These are phyloP conservation scores for Illadopsis cleaveri DNA, from an alignment of 2,113 vertebrate species.

Conservation along the genomic window DNA sequence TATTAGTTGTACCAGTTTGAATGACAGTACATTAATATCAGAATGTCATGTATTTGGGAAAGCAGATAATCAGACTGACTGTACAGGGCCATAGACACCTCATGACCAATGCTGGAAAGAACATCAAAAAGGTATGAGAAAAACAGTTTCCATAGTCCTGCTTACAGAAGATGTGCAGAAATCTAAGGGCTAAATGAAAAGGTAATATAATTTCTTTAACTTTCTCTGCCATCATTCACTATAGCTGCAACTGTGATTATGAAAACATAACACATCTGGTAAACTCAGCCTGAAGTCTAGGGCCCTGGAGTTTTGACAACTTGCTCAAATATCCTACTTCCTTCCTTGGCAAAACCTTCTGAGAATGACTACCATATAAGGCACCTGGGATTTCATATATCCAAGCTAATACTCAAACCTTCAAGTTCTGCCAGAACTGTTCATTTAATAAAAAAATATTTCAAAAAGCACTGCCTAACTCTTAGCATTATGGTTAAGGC, in stretches of 20 bases:
- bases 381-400: background rate
- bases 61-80: background rate
- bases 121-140: background rate
- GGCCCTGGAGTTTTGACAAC: background rate
- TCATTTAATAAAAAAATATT: background rate
- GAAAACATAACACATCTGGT: background rate
- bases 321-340: background rate
- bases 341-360: background rate
- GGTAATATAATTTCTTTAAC: background rate
- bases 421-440: background rate
- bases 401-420: background rate
- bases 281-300: background rate
- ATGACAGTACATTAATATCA: background rate
- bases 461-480: background rate
- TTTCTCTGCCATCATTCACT: background rate
- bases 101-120: background rate
- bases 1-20: background rate
- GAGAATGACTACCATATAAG: background rate
- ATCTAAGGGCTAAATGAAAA: background rate
- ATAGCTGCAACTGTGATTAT: background rate
- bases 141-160: background rate
- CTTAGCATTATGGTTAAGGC: background rate
- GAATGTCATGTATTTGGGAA: background rate
- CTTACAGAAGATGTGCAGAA: background rate
- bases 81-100: background rate